phyloP scores from a whole-genome alignment of 2,888 invertebrate genomes.

The Tanytarsus gracilentus region DNA sequence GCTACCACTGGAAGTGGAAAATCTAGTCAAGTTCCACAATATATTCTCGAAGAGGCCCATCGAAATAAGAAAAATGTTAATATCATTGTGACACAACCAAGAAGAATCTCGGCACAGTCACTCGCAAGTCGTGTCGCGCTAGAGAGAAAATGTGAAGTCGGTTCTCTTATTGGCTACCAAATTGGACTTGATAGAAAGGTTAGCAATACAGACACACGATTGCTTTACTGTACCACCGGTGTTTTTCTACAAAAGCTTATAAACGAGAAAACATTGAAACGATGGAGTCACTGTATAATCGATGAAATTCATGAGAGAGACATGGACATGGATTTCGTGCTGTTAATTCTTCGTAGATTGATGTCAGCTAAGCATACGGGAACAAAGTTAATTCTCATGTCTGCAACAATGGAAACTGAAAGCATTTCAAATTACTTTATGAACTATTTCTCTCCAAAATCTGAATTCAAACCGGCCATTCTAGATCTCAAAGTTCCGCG shows the following conservation, averaged over 20 bases:
- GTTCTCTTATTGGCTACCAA: constrained; percentile 82
- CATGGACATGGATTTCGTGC: constrained; percentile 76
- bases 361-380: constrained; percentile 53
- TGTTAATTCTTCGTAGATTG: constrained; percentile 67
- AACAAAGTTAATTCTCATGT: constrained; percentile 80
- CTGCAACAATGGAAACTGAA: constrained; percentile 76
- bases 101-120: constrained; percentile 86
- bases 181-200: neutral
- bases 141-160: constrained; percentile 77
- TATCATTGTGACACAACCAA: constrained; percentile 87
- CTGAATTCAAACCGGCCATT: constrained; percentile 49
- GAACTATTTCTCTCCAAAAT: no score
- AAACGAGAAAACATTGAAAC: constrained; percentile 55
- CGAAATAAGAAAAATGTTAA: constrained; percentile 60
- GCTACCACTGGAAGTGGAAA: constrained; percentile 95
- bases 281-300: constrained; percentile 80
- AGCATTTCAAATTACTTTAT: constrained; percentile 32
- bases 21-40: constrained; percentile 85
- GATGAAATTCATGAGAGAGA: constrained; percentile 93
- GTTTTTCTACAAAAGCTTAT: constrained; percentile 73
- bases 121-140: constrained; percentile 75
- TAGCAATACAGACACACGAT: constrained; percentile 48
- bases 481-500: constrained; percentile 47
- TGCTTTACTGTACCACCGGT: constrained; percentile 86
- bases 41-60: constrained; percentile 70